These are phyloP conservation scores for Phorcus lineatus DNA, from an alignment of 2,888 invertebrate species.

Conservation along the genomic window DNA sequence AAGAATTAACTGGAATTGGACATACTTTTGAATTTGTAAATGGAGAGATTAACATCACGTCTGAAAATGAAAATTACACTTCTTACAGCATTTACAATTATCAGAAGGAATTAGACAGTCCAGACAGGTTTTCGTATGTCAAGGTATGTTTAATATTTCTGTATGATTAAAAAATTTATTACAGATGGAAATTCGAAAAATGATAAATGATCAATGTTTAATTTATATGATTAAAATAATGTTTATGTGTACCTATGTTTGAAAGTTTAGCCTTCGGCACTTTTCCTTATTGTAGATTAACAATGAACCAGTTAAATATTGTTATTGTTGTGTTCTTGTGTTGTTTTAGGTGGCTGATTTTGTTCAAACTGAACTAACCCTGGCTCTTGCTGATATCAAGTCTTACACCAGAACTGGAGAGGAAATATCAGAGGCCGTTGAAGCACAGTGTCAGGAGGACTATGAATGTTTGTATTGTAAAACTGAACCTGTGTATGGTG, in stretches of 20 bases:
- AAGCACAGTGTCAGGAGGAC: not conserved
- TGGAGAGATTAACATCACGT: not conserved
- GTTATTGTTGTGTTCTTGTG: too few relatives aligned
- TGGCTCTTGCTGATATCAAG: not conserved
- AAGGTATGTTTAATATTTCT: too few relatives aligned
- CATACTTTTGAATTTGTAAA: not conserved
- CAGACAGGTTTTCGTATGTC: too few relatives aligned
- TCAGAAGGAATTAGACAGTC: not conserved
- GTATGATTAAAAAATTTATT: too few relatives aligned
- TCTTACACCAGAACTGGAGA: not conserved
- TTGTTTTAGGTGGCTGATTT: not conserved
- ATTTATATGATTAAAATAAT: too few relatives aligned
- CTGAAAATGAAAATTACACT: not conserved
- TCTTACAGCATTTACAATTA: not conserved
- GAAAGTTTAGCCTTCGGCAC: too few relatives aligned
- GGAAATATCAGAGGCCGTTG: not conserved
- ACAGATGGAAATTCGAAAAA: too few relatives aligned
- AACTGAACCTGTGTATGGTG: not conserved
- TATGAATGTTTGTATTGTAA: not conserved
- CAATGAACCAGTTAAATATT: too few relatives aligned
- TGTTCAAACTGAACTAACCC: not conserved
- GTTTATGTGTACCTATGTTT: too few relatives aligned
- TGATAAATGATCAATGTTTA: too few relatives aligned
- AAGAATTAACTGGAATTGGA: not conserved
- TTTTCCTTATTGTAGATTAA: too few relatives aligned